Conservation (phyloP, 1,140 invertebrate genomes). For the Procambarus virginalis region DNA sequence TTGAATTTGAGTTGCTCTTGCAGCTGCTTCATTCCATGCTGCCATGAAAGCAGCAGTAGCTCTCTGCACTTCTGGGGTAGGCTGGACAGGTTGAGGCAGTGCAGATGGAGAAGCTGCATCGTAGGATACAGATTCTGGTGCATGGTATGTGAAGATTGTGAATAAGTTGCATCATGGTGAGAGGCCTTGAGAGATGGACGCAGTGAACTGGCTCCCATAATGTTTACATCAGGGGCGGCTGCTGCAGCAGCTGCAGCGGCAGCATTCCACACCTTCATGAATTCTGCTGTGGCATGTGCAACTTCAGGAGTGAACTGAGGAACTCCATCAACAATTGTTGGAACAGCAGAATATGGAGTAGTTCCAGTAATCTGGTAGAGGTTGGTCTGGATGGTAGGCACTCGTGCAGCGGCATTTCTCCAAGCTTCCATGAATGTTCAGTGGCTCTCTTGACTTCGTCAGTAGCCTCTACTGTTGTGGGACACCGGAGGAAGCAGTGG, state of each 20-base stretch:
- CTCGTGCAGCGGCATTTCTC: slow-evolving; percentile 24
- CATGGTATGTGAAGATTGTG: background rate
- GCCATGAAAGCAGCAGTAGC: background rate
- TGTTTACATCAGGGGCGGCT: no score
- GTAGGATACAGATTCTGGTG: slow-evolving; percentile 3
- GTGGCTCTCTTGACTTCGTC: background rate
- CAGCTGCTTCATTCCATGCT: slow-evolving; percentile 21
- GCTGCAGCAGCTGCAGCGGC: no score
- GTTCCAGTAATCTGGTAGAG: no score
- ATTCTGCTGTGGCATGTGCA: no score
- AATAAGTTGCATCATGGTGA: background rate
- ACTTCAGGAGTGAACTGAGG: no score
- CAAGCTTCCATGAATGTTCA: slow-evolving; percentile 24
- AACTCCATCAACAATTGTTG: background rate
- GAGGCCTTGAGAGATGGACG: background rate
- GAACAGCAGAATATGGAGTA: no score
- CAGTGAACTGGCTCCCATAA: background rate
- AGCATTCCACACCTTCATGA: no score
- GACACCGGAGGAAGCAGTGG: background rate
- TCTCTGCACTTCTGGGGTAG: slow-evolving; percentile 42
- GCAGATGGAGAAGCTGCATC: background rate
- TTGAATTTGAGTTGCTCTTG: no score
- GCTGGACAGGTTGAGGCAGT: background rate
- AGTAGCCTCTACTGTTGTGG: no score
- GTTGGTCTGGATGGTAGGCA: no score